Evolutionary conservation across 2,113 vertebrate genomes (phyloP), one percentile per base, ranked within the genome.

Genomic region (Oryzias curvinotus): DNA sequence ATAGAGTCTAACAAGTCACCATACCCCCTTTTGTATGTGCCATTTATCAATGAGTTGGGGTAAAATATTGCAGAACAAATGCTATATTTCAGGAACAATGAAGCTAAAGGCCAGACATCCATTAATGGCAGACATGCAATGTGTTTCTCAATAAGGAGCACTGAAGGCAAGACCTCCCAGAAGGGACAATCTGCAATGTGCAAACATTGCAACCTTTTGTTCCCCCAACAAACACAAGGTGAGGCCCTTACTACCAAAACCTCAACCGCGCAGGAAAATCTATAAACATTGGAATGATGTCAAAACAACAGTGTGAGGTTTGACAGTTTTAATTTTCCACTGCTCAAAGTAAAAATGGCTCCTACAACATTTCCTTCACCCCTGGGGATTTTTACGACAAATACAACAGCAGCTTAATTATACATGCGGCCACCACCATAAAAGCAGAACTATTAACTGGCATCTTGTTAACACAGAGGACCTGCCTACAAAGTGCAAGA

Each of bases 251-350:
- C 88, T 81, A 86, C 69, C 67, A 42, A 82, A 76, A 87, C 85
- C 85, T 88, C 76, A 85, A 89, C 85, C 82, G 51, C 80, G 83
- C 82, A 87, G 87, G 90, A 90, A 91, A 89, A 91, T 88, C 87
- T 86, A 92, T 93, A 92, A 92, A 93, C 85, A 75, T 78, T 88
- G 88, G 82, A 90, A 90, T 90, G 79, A 89, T 90, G 88, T 92
- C 90, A 91, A 93, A 91, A 92, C 89, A 92, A 83, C 87, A 78
- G 80, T 68, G 80, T 89, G 85, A 84, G 89, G 89, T 86, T 91
- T 85, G 84, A 90, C 84, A 74, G 80, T 86, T 88, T 91, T 74
- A 85, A 92, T 91, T 93, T 92, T 91, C 89, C 91, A 79, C 88
- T 83, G 85, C 89, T 89, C 83, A 82, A 88, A 90, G 87, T 89